A percentile compares a stretch with the other conserved stretches of the same genome.
Evolutionary conservation across 2,888 invertebrate species (phyloP).

Genomic region (Drosophila melanosoma): DNA sequence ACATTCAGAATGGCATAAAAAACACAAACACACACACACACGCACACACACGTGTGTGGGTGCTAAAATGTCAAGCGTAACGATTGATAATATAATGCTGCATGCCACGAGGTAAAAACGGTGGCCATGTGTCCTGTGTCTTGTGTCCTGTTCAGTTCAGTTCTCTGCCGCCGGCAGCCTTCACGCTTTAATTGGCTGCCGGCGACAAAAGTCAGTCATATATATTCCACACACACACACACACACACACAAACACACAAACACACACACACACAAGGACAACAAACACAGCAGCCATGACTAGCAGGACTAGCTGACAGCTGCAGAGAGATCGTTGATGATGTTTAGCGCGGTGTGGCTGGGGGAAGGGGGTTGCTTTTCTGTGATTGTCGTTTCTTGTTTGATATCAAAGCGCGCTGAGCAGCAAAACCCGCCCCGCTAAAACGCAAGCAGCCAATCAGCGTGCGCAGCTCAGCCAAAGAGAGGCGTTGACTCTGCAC

Average conservation of each 20-base stretch:
- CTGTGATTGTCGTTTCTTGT: conserved; percentile 50
- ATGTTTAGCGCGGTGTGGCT: conserved; percentile 11
- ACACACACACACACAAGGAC: conserved; percentile 23
- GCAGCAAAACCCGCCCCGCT: conserved; percentile 62
- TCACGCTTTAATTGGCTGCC: conserved; percentile 84
- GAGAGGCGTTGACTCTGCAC: conserved; percentile 56
- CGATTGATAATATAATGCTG: conserved; percentile 76
- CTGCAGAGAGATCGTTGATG: conserved; percentile 65
- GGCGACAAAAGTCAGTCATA: conserved; percentile 79
- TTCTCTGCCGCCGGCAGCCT: conserved; percentile 78
- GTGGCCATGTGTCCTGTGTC: conserved; percentile 58
- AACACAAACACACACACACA: conserved; percentile 32
- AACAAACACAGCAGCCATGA: conserved; percentile 44
- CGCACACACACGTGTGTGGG: conserved; percentile 52
- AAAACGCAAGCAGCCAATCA: conserved; percentile 61
- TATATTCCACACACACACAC: conserved; percentile 55
- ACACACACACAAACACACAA: conserved; percentile 25
- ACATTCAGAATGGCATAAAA: conserved; percentile 54
- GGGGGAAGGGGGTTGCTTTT: conserved; percentile 49
- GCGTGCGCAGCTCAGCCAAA: conserved; percentile 41
- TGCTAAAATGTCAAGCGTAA: conserved; percentile 77
- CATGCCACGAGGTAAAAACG: conserved; percentile 46
- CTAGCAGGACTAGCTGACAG: conserved; percentile 62
- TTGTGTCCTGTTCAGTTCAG: conserved; percentile 9
- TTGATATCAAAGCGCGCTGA: conserved; percentile 72